Base-by-base conservation (phyloP, 1,140 invertebrate species). In the Drosophila melanica region DNA sequence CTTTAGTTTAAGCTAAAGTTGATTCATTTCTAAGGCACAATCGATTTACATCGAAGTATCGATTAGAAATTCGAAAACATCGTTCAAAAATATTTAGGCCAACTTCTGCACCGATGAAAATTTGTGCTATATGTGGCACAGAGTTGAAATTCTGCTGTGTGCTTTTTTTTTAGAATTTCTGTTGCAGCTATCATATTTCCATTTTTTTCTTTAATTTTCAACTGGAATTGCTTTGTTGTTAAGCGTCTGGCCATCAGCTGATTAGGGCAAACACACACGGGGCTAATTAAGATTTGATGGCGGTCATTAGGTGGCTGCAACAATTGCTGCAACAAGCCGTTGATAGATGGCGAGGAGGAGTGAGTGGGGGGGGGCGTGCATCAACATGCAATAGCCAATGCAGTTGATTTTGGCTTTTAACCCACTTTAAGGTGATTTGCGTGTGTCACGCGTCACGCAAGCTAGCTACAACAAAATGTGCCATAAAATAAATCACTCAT, bases 401-500 rank as follows among this genome's bases (percentile, higher is more conserved):
- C 67, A 70, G 35, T 30, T 65, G 20, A 14, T 70, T 50, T 37
- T 27, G 42, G 67, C 50, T 65, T 71, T 71, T 71, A 70, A 55
- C 67, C 67, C 50, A 70, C 35, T 65, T 70, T 64, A 23, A 50
- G 35, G 35, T 55, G 60, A 42, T 54, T 64, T 65, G 62, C 68
- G 68, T 71, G 68, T 57, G 62, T 42, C 68, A 65, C 68, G 68
- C 68, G 39, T 45, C 42, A 18, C 60, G 53, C 53, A 14, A 66
- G 12, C 27, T 3, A 12, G 5, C 54, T 18, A 44, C 64, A 59
- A n/a, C 45, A 67, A 53, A 51, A 48, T 60, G 47, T 14, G 62
- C 47, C 64, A 78, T 81, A 75, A 81, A 81, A 82, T 82, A 81
- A 82, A 82, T 81, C 79, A 79, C 79, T 75, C 79, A 82, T 82